A percentile compares a stretch with the other conserved stretches of the same genome.
phyloP scores from a whole-genome alignment of 2,888 invertebrate species.

The Lasioglossum pauxillum region DNA sequence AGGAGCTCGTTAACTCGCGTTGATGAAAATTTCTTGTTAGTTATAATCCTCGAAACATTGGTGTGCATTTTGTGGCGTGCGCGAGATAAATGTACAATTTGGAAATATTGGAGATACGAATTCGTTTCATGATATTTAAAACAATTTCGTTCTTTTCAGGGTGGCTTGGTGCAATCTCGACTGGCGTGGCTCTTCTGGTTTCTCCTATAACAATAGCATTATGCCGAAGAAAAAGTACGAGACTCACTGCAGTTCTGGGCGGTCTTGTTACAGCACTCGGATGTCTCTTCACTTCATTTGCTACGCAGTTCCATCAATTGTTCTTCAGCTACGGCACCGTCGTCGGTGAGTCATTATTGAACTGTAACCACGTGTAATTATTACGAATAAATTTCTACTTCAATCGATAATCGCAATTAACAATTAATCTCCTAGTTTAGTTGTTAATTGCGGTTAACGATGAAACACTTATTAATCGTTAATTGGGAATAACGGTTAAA shows the following conservation, averaged over 20 bases:
- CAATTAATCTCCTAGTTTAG: too few relatives aligned
- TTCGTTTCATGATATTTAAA: conserved; percentile 13
- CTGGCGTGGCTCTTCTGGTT: conserved; percentile 91
- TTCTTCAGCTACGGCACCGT: conserved; percentile 92
- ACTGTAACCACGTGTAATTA: background rate
- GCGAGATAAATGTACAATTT: background rate
- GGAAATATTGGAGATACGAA: background rate
- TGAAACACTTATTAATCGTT: too few relatives aligned
- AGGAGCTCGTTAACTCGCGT: background rate
- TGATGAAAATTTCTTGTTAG: conserved; percentile 5
- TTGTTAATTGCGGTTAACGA: too few relatives aligned
- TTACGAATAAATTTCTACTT: too few relatives aligned
- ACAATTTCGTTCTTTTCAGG: conserved; percentile 86
- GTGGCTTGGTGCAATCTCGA: conserved; percentile 92
- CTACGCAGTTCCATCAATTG: conserved; percentile 94
- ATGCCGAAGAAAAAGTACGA: conserved; percentile 94
- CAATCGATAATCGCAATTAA: too few relatives aligned
- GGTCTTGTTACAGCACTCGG: conserved; percentile 94
- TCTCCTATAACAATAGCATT: conserved; percentile 94
- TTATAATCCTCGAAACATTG: background rate
- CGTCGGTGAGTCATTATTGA: conserved; percentile 83
- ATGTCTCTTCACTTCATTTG: conserved; percentile 95
- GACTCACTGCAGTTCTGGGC: conserved; percentile 94
- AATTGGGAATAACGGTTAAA: too few relatives aligned
- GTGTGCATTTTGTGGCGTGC: background rate